A percentile compares a stretch with the other conserved stretches of the same genome.
Evolutionary conservation across 2,888 invertebrate species (phyloP).

Genomic region (Saturnia pavonia): DNA sequence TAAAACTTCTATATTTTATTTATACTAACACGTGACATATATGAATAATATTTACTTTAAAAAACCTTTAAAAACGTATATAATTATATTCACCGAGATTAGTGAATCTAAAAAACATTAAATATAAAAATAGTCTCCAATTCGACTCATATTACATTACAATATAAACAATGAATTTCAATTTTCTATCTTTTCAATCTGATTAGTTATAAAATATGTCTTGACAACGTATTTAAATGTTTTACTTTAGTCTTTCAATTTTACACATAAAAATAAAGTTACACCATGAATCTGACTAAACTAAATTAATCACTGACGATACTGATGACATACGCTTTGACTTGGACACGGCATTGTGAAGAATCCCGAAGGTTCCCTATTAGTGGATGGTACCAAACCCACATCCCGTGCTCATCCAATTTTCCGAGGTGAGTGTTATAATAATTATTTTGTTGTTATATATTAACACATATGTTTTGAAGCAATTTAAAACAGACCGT

Average conservation of each 20-base stretch:
- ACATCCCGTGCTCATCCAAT: conserved; percentile 62
- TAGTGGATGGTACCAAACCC: conserved; percentile 59
- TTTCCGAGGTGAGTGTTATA: conserved; percentile 66
- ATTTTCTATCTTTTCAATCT: neutral
- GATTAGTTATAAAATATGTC: neutral
- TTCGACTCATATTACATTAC: no score
- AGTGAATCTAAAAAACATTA: no score
- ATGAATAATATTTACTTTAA: conserved; percentile 20
- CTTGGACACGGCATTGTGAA: conserved; percentile 46
- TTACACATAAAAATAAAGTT: no score
- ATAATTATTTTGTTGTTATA: conserved; percentile 7
- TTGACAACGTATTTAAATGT: no score
- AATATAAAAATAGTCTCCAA: no score
- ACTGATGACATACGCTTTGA: conserved; percentile 38
- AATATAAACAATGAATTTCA: neutral
- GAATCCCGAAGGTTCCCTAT: conserved; percentile 55
- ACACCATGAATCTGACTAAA: conserved; percentile 8
- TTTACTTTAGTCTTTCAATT: no score
- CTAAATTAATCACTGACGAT: conserved; percentile 8
- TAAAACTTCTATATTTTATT: conserved; percentile 32
- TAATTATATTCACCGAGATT: no score
- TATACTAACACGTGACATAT: conserved; percentile 25
- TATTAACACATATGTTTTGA: conserved; percentile 14
- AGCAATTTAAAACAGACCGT: neutral
- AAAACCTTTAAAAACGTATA: neutral